These are phyloP conservation scores for Caenorhabditis briggsae DNA, from an alignment of 1,140 invertebrate species.

Conservation along the genomic window DNA sequence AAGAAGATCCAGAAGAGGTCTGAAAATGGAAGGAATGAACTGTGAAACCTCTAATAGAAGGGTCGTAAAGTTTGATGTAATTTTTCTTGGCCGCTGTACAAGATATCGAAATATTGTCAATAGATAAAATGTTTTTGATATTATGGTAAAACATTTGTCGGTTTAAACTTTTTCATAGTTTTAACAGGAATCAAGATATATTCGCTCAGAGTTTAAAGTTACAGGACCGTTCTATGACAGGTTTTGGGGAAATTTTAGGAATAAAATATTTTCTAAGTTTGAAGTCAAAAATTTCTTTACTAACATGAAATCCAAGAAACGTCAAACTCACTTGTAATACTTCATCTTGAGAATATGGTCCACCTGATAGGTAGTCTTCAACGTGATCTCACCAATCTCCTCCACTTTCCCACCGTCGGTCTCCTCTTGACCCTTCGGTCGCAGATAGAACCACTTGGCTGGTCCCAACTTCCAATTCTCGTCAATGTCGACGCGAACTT, in stretches of 20 bases:
- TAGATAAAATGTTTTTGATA: too few species aligned
- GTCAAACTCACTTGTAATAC: slow-evolving; percentile 51
- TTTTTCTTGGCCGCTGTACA: too few species aligned
- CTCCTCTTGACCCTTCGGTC: slow-evolving; percentile 25
- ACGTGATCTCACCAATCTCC: slow-evolving; percentile 23
- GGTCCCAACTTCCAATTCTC: slow-evolving; percentile 57
- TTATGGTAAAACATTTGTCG: too few species aligned
- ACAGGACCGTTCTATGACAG: too few species aligned
- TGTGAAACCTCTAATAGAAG: neutral
- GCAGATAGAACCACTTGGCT: slow-evolving; percentile 63
- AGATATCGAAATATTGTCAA: too few species aligned
- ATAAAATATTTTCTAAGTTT: too few species aligned
- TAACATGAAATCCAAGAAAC: neutral
- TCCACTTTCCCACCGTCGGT: slow-evolving; percentile 20
- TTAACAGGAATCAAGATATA: too few species aligned
- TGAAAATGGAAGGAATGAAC: slow-evolving; percentile 4
- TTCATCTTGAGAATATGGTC: slow-evolving; percentile 64
- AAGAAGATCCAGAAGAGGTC: slow-evolving; percentile 57
- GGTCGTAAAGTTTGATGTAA: too few species aligned
- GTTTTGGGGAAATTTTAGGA: too few species aligned
- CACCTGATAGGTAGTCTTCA: slow-evolving; percentile 59
- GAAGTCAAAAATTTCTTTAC: too few species aligned
- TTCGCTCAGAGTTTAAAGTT: too few species aligned
- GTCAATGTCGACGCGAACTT: slow-evolving; percentile 62
- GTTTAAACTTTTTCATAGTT: too few species aligned